Evolutionary conservation across 2,113 vertebrate genomes (phyloP).

Genomic region (Phalacrocorax pelagicus): DNA sequence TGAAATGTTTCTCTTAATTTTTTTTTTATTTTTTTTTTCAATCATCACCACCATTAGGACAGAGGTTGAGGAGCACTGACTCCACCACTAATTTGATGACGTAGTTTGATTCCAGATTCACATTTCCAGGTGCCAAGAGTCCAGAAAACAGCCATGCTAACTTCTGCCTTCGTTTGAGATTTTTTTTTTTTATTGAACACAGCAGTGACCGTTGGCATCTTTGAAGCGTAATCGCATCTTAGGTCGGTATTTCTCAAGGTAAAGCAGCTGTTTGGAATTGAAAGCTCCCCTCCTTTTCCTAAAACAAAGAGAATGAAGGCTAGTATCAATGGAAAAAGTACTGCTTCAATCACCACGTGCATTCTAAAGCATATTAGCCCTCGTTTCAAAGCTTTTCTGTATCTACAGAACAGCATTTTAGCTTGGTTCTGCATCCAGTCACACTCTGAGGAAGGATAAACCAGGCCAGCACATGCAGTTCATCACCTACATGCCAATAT

Average conservation of each 20-base stretch:
- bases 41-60: constrained; percentile 71
- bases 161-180: constrained; percentile 45
- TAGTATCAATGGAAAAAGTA: not conserved
- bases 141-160: constrained; percentile 70
- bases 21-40: constrained; percentile 50
- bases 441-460: not conserved
- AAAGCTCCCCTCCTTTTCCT: constrained; percentile 99
- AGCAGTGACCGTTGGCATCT: constrained; percentile 94
- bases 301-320: constrained; percentile 54
- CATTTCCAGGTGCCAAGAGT: constrained; percentile 81
- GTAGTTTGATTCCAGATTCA: constrained; percentile 76
- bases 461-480: not conserved
- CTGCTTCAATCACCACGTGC: not conserved
- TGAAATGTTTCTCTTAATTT: constrained; percentile 71
- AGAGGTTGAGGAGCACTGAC: constrained; percentile 66
- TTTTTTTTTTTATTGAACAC: constrained; percentile 85
- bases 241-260: constrained; percentile 98
- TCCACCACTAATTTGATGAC: constrained; percentile 67
- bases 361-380: not conserved
- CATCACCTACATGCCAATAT: not conserved
- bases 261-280: constrained; percentile 99
- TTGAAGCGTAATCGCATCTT: constrained; percentile 97
- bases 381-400: not conserved
- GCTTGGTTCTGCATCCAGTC: not conserved
- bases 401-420: not conserved